Evolutionary conservation across 2,797 vertebrate genomes (phyloP).

Genomic region (Triplophysa bombifrons): DNA sequence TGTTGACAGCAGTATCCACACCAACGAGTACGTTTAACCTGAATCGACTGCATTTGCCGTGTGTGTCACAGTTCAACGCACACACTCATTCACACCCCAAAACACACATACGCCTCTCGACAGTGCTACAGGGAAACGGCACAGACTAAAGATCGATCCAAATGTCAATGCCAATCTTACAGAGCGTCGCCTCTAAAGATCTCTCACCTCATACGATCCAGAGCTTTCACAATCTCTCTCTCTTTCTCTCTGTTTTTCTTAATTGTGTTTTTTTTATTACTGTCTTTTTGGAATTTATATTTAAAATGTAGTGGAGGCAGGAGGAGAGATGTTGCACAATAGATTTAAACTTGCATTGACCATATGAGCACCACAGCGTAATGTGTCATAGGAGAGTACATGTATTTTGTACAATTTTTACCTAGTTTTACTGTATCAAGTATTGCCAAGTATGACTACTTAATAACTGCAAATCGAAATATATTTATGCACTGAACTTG

Average conservation of each 20-base stretch:
- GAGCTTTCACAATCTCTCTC: constrained; percentile 1
- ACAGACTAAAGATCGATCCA: constrained; percentile 61
- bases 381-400: background rate
- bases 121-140: constrained; percentile 26
- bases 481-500: background rate
- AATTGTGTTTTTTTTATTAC: background rate
- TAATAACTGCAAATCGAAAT: background rate
- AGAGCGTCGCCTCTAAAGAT: constrained; percentile 57
- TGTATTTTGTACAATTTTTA: background rate
- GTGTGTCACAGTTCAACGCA: constrained; percentile 25
- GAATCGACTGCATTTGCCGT: constrained; percentile 30
- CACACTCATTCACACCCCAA: constrained; percentile 3
- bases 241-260: background rate
- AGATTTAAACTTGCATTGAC: background rate
- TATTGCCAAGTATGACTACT: background rate
- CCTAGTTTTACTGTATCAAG: background rate
- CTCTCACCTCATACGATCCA: constrained; percentile 42
- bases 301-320: background rate
- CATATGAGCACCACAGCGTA: background rate
- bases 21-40: constrained; percentile 24
- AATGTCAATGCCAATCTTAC: constrained; percentile 60
- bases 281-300: background rate
- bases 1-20: constrained; percentile 26
- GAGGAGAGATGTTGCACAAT: background rate
- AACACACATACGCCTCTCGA: background rate